Conservation (phyloP, 2,888 invertebrate species). For the Uropetala carovei region DNA sequence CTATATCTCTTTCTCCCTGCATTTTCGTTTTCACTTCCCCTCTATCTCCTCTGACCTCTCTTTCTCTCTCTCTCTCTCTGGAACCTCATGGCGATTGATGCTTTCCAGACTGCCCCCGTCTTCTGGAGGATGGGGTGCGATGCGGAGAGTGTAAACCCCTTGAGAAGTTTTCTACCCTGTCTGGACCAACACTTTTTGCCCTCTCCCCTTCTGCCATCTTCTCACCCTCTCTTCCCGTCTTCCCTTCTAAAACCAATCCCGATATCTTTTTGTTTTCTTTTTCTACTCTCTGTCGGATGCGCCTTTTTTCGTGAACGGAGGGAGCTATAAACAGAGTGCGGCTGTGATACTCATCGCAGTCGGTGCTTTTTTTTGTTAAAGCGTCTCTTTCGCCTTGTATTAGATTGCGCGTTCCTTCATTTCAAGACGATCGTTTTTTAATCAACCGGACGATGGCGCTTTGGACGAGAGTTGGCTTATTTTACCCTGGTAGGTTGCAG, state of each 20-base stretch:
- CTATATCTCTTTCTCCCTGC: neutral
- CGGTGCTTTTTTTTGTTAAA: conserved; percentile 10
- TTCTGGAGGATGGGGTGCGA: neutral
- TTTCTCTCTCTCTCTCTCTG: neutral
- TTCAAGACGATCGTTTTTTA: conserved; percentile 35
- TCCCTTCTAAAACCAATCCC: conserved; percentile 50
- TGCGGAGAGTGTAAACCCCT: conserved; percentile 24
- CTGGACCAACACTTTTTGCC: conserved; percentile 40
- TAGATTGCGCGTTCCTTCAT: conserved; percentile 9
- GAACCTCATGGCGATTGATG: conserved; percentile 37
- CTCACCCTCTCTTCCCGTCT: neutral
- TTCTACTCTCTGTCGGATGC: conserved; percentile 20
- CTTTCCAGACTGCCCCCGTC: conserved; percentile 45
- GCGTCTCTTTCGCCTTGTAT: conserved; percentile 31
- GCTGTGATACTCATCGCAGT: conserved; percentile 55
- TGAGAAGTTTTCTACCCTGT: conserved; percentile 12
- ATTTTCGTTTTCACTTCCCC: neutral
- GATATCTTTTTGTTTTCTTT: conserved; percentile 43
- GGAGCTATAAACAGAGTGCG: conserved; percentile 56
- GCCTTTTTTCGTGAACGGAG: neutral
- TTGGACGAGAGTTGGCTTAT: neutral
- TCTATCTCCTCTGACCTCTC: neutral
- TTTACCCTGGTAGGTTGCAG: no score
- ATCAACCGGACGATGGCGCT: conserved; percentile 37
- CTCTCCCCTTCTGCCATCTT: neutral